Conservation (phyloP, 2,113 vertebrate genomes). For the Danio rerio region GRCz12tu NC_133186.1:30731501-30732000, state of each 20-base stretch:
- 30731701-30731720: no score
- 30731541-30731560: no score
- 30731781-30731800: constrained; percentile 56
- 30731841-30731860: constrained; percentile 82
- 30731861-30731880: constrained; percentile 80
- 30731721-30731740: no score
- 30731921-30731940: constrained; percentile 72
- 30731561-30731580: no score
- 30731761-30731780: not conserved
- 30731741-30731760: no score
- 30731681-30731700: no score
- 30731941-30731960: constrained; percentile 73
- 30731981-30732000: constrained; percentile 76
- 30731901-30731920: constrained; percentile 31
- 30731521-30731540: no score
- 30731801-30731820: constrained; percentile 68
- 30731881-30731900: constrained; percentile 65
- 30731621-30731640: not conserved
- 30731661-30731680: not conserved
- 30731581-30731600: no score
- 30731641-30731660: constrained; percentile 1
- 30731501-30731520: no score
- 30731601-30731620: no score
- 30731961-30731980: constrained; percentile 76
- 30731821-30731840: constrained; percentile 79